These are phyloP conservation scores for Melanerpes formicivorus DNA, from an alignment of 2,113 vertebrate species.

Conservation along the genomic window DNA sequence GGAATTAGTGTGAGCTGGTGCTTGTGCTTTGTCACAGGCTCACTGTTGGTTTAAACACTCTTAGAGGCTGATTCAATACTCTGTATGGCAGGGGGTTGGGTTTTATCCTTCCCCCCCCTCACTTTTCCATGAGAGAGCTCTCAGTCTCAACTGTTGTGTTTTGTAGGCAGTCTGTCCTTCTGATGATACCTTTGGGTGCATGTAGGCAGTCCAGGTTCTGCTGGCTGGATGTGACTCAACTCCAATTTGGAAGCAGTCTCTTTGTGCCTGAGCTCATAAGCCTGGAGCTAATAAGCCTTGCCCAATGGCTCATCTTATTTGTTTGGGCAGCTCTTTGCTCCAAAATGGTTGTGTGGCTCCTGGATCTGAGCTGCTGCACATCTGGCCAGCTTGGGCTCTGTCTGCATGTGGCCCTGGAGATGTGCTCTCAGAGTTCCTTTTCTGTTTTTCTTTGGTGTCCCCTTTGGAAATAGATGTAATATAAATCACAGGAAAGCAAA, in stretches of 20 bases:
- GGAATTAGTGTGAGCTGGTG: background rate
- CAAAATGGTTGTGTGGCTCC: background rate
- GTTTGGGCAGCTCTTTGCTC: background rate
- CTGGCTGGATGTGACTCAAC: background rate
- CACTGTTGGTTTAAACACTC: background rate
- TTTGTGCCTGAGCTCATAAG: slow-evolving; percentile 7
- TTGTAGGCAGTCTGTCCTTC: background rate
- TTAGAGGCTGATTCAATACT: background rate
- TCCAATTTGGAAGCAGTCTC: background rate
- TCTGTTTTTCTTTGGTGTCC: background rate
- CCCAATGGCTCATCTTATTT: background rate
- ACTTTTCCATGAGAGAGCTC: background rate
- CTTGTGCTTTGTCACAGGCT: background rate
- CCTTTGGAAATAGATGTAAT: background rate
- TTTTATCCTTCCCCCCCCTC: background rate
- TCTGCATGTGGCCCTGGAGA: background rate
- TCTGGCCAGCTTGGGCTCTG: background rate
- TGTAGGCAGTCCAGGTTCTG: background rate
- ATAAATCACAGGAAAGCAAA: background rate
- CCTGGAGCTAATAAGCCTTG: background rate
- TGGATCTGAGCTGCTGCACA: background rate
- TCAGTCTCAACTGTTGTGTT: background rate
- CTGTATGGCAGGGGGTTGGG: rapidly evolving
- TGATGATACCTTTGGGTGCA: rapidly evolving
- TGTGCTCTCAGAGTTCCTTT: background rate